Percentiles rank a stretch among this genome's conserved stretches.
phyloP scores from a whole-genome alignment of 2,113 vertebrate species.

The Pituophis catenifer region DNA sequence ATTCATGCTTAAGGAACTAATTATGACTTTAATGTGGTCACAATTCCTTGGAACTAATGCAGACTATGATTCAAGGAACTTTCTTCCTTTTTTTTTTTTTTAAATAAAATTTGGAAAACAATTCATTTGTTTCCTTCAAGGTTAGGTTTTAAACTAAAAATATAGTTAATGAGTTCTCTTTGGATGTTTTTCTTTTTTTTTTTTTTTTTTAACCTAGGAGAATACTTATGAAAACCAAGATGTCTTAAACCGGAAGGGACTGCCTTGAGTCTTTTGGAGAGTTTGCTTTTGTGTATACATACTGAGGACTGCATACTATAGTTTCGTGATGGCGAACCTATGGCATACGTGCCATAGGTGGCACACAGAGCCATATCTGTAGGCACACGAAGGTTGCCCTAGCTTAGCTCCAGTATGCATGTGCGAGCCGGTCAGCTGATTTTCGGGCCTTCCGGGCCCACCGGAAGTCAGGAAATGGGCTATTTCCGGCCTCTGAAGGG shows the following conservation, averaged over 20 bases:
- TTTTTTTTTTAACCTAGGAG: conserved; percentile 39
- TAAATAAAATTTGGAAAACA: conserved; percentile 35
- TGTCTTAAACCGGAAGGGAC: conserved; percentile 31
- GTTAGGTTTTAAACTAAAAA: conserved; percentile 47
- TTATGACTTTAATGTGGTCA: conserved; percentile 57
- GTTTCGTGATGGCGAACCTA: neutral
- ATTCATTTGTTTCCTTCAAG: conserved; percentile 41
- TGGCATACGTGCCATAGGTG: no score
- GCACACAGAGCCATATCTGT: no score
- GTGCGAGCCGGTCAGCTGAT: no score
- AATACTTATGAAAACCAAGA: conserved; percentile 53
- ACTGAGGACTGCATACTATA: neutral
- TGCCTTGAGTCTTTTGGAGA: neutral
- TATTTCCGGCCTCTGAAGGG: no score
- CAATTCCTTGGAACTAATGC: conserved; percentile 63
- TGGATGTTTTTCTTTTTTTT: conserved; percentile 39
- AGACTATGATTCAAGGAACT: conserved; percentile 45
- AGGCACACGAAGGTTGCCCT: no score
- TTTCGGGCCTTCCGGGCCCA: no score
- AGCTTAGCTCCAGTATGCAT: no score
- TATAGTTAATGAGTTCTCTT: conserved; percentile 48
- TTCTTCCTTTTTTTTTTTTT: conserved; percentile 48
- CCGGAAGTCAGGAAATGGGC: no score
- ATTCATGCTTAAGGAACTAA: conserved; percentile 55
- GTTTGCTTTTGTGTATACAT: neutral